Evolutionary conservation across 2,888 invertebrate species (phyloP), one percentile per base, ranked within the genome.

Genomic region (Heliconius hortense): DNA sequence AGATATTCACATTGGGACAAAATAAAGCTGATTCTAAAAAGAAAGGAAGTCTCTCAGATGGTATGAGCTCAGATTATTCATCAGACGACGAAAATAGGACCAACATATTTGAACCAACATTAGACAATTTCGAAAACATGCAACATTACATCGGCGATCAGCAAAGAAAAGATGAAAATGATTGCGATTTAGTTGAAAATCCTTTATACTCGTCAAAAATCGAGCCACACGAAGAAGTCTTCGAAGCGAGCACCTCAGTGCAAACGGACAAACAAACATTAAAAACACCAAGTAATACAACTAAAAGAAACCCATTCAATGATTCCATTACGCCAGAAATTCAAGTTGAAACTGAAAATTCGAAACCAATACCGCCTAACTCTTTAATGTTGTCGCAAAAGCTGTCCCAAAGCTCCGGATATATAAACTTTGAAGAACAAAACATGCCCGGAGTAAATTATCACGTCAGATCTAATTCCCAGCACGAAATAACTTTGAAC

Each of bases 381-480:
- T 94, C 94, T 0, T 83, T 96, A 10, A 86, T 95, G 78, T 84
- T 96, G 1, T 91, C 95, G 0, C 95, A 95, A 79, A 96, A 96
- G 79, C 88, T 96, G 43, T 96, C 96, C n/a, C 96, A 96, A 81
- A 96, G 96, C 48, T 96, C 96, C 0, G 95, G 95, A 11, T 96
- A 96, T 82, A 95, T 96, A 0, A 96, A 95, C 75, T 93, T 87
- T 64, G 89, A 90, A 2, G 85, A 90, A 70, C 80, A 84, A 13
- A 78, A 79, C 2, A 68, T 78, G 21, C 73, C 81, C 2, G 84
- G 84, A 0, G 89, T 84, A 0, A 90, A 87, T 75, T 90, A 82
- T 77, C 89, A 90, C 35, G 87, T 89, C 39, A 90, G 96, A 13
- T 95, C 95, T 0, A 95, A 93, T 81, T 95, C 95, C 4, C 96